These are phyloP conservation scores for Erpornis zantholeuca DNA, from an alignment of 2,113 vertebrate genomes.

Conservation along the genomic window DNA sequence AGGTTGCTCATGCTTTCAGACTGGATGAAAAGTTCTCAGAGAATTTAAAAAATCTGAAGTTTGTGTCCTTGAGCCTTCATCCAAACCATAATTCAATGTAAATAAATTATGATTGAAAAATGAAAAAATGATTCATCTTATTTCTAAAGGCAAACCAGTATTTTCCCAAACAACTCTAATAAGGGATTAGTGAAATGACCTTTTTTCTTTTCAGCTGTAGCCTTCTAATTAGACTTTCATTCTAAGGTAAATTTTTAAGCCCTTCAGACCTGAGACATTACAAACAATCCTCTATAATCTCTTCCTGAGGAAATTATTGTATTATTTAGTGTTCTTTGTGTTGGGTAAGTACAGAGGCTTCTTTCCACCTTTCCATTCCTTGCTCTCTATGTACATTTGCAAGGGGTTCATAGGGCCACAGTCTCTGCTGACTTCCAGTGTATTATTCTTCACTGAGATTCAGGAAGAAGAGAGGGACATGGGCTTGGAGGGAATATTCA, in stretches of 20 bases:
- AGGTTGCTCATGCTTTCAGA: neutral
- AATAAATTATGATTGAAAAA: neutral
- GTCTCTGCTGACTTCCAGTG: neutral
- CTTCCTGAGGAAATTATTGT: constrained; percentile 35
- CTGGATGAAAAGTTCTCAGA: neutral
- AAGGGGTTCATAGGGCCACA: neutral
- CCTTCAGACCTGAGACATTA: neutral
- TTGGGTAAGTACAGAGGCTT: neutral
- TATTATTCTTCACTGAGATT: neutral
- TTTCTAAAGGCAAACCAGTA: neutral
- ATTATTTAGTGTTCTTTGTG: neutral
- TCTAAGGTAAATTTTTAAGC: constrained; percentile 9
- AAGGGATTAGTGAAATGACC: neutral
- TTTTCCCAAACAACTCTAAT: constrained; percentile 13
- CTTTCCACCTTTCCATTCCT: neutral
- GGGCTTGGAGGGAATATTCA: neutral
- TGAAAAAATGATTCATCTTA: neutral
- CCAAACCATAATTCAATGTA: neutral
- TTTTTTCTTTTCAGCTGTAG: neutral
- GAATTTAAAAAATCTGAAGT: neutral
- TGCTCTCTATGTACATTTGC: neutral
- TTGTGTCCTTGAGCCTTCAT: neutral
- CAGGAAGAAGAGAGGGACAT: neutral
- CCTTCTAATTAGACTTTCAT: constrained; percentile 4
- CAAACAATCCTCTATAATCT: constrained; percentile 17